Conservation (phyloP, 1,140 invertebrate species). For the Lasaia peninsularis region DNA sequence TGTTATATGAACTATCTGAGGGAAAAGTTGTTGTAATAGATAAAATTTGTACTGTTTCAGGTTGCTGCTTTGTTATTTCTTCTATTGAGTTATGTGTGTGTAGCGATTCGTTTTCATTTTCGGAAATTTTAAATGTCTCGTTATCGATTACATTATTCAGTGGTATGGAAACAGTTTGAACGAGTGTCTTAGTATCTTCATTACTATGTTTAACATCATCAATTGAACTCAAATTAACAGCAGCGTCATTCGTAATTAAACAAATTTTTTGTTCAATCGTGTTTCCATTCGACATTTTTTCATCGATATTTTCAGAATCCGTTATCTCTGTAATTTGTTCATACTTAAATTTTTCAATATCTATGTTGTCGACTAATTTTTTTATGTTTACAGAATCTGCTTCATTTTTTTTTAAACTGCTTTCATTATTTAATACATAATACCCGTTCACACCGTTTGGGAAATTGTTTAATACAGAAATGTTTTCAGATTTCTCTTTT, state of each 20-base stretch:
- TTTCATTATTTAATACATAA: neutral
- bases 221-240: neutral
- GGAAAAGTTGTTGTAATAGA: neutral
- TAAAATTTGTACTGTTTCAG: slow-evolving; percentile 38
- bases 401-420: neutral
- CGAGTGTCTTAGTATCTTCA: neutral
- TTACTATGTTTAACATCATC: neutral
- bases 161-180: neutral
- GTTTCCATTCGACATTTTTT: neutral
- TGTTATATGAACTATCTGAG: neutral
- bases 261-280: neutral
- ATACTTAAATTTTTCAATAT: neutral
- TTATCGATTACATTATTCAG: slow-evolving; percentile 2
- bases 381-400: neutral
- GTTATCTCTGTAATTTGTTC: neutral
- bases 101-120: neutral
- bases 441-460: neutral
- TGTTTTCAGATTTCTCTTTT: neutral
- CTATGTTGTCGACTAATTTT: neutral
- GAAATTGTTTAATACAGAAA: neutral
- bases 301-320: neutral
- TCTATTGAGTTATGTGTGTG: neutral
- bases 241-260: neutral
- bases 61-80: slow-evolving; percentile 20
- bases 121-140: slow-evolving; percentile 4